phyloP scores from a whole-genome alignment of 2,797 vertebrate species.

The Artibeus jamaicensis region DNA sequence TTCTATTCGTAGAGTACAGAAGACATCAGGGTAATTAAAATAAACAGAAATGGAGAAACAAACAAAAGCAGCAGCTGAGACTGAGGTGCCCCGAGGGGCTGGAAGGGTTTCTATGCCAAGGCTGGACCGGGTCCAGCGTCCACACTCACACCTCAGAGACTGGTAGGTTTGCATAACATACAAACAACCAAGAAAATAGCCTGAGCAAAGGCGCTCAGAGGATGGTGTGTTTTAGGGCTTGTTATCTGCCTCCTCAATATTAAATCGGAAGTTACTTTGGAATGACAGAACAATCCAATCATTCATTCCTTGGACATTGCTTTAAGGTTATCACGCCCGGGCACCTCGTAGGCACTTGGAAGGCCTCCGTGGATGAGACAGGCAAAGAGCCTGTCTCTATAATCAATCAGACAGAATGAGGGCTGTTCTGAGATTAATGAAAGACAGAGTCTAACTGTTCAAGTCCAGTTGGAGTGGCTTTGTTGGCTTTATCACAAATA shows the following conservation, averaged over 20 bases:
- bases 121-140: not conserved
- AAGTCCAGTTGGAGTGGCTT: not conserved
- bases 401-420: not conserved
- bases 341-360: no score
- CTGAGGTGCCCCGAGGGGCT: not conserved
- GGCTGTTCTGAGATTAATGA: not conserved
- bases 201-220: not conserved
- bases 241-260: not conserved
- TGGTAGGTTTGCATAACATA: not conserved
- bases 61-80: conserved; percentile 57
- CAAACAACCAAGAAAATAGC: not conserved
- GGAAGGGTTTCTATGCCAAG: not conserved
- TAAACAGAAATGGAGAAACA: conserved; percentile 40
- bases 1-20: not conserved
- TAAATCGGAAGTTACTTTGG: not conserved
- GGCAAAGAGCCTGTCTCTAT: not conserved
- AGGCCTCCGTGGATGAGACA: not conserved
- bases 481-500: not conserved
- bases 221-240: not conserved
- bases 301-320: not conserved
- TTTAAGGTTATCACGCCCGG: not conserved
- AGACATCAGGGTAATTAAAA: conserved; percentile 47
- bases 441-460: not conserved
- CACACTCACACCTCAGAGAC: not conserved
- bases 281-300: not conserved